These are phyloP conservation scores for Rhabdophis nuchalis DNA, from an alignment of 2,797 vertebrate species.

Conservation along the genomic window DNA sequence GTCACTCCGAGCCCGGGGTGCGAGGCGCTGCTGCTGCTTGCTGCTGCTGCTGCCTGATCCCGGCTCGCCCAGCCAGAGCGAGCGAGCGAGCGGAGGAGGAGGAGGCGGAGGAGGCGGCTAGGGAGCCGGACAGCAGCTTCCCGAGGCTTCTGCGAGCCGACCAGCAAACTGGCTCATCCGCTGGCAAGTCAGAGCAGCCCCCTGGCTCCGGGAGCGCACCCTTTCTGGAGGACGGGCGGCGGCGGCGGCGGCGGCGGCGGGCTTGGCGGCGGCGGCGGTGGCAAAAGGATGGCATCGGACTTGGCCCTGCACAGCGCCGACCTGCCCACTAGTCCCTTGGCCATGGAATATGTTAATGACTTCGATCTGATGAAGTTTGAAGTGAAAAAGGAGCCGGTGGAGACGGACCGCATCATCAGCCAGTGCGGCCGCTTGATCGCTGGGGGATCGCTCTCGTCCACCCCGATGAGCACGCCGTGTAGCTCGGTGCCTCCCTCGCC, in stretches of 20 bases:
- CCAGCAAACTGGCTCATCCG: conserved; percentile 96
- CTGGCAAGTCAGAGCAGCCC: conserved; percentile 90
- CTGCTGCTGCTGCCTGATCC: conserved; percentile 33
- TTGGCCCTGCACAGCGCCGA: conserved; percentile 93
- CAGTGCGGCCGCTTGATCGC: conserved; percentile 98
- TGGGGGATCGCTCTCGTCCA: conserved; percentile 98
- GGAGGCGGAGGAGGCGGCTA: conserved; percentile 9
- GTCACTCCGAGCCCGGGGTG: conserved; percentile 60
- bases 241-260: conserved; percentile 66
- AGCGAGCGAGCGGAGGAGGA: conserved; percentile 13
- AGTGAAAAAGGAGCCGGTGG: conserved; percentile 99
- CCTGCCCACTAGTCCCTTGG: conserved; percentile 99
- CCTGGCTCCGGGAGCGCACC: conserved; percentile 86
- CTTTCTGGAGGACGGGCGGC: conserved; percentile 88
- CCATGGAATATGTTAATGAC: conserved; percentile 99
- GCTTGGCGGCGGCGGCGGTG: conserved; percentile 45
- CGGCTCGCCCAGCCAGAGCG: conserved; percentile 46
- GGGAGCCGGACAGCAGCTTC: conserved; percentile 32
- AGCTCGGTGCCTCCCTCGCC: conserved; percentile 98
- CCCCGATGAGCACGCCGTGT: conserved; percentile 99
- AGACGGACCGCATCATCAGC: conserved; percentile 96
- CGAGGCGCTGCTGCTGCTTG: neutral
- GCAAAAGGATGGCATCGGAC: conserved; percentile 95
- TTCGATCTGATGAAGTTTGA: conserved; percentile 99
- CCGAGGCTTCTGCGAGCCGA: conserved; percentile 75